Percentiles rank a stretch among this genome's conserved stretches.
phyloP scores from a whole-genome alignment of 2,797 vertebrate genomes.

The Synanceia verrucosa region DNA sequence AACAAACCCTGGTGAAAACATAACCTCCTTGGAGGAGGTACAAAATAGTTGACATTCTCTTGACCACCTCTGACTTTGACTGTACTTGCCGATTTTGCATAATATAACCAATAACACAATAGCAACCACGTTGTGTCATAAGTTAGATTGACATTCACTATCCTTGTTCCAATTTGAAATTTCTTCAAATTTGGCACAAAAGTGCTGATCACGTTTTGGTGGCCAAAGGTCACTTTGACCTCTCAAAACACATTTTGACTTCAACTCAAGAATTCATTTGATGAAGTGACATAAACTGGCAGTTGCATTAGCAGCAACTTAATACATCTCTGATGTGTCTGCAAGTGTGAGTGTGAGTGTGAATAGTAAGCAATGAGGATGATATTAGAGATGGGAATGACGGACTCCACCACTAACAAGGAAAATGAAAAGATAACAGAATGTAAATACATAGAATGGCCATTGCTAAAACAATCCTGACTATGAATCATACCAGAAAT shows the following conservation, averaged over 20 bases:
- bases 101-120: neutral
- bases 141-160: neutral
- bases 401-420: neutral
- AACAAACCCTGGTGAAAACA: too few species aligned
- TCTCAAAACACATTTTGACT: too few species aligned
- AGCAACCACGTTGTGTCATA: neutral
- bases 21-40: too few species aligned
- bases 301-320: neutral
- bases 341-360: too few species aligned
- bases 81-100: neutral
- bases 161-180: neutral
- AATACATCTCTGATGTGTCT: neutral
- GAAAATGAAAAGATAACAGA: neutral
- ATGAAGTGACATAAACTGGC: neutral
- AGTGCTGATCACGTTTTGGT: too few species aligned
- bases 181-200: too few species aligned
- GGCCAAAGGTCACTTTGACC: too few species aligned
- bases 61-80: neutral
- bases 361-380: too few species aligned
- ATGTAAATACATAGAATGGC: neutral
- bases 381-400: neutral
- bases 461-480: neutral
- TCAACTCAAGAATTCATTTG: neutral
- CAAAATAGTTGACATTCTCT: too few species aligned
- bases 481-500: neutral